Conservation (phyloP, 2,797 vertebrate genomes). For the Moxostoma hubbsi region DNA sequence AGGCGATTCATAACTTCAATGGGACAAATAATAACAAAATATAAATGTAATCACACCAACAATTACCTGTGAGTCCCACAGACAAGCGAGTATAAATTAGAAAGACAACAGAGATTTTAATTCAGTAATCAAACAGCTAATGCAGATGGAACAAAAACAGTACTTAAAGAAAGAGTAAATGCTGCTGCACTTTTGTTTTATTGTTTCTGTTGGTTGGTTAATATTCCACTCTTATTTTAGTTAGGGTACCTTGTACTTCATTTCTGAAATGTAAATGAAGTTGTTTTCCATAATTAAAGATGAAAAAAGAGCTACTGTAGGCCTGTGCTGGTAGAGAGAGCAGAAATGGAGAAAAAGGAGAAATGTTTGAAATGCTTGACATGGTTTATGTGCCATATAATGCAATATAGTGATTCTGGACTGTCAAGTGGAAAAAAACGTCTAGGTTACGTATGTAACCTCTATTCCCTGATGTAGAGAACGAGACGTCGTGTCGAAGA, state of each 20-base stretch:
- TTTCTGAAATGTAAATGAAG: not conserved
- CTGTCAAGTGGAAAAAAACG: too few species aligned
- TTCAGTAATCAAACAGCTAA: not conserved
- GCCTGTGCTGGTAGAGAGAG: not conserved
- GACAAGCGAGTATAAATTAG: slow-evolving; percentile 19
- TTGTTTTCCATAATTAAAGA: not conserved
- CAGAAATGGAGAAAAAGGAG: too few species aligned
- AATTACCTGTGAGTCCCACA: not conserved
- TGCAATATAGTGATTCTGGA: too few species aligned
- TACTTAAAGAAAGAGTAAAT: not conserved
- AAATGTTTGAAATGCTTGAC: too few species aligned
- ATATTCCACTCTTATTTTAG: not conserved
- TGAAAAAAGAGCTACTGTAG: not conserved
- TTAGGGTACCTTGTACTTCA: not conserved
- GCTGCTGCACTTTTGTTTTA: not conserved
- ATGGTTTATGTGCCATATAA: too few species aligned
- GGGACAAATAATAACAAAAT: too few species aligned
- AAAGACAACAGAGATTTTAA: not conserved
- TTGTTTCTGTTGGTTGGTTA: not conserved
- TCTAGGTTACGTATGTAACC: too few species aligned
- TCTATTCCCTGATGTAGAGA: too few species aligned
- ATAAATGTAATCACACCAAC: too few species aligned
- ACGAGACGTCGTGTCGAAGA: too few species aligned
- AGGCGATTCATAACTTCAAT: too few species aligned
- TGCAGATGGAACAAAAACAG: not conserved